phyloP scores from a whole-genome alignment of 2,888 invertebrate genomes.

The Trichogramma dendrolimi region DNA sequence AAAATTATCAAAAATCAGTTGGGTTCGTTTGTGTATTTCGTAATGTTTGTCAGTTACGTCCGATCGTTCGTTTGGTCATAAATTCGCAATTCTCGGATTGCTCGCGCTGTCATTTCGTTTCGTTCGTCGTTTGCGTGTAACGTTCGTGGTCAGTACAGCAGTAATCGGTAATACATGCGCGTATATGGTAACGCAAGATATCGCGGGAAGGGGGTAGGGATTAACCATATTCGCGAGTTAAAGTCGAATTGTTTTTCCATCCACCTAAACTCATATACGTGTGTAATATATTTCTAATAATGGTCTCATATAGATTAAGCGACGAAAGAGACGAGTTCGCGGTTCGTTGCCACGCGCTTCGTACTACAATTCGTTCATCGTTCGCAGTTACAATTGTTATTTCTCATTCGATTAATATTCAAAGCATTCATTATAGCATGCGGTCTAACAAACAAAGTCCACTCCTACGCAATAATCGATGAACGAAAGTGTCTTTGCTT shows the following conservation, averaged over 20 bases:
- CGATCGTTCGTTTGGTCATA: no score
- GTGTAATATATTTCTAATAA: neutral
- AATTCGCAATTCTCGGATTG: no score
- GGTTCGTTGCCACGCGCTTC: slow-evolving; percentile 21
- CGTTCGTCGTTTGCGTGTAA: slow-evolving; percentile 10
- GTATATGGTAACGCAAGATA: neutral
- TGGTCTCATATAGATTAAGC: neutral
- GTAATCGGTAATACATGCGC: neutral
- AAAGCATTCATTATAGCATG: no score
- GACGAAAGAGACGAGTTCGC: slow-evolving; percentile 24
- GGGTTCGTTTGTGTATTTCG: neutral
- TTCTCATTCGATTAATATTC: no score
- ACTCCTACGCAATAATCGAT: no score
- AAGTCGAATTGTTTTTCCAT: no score
- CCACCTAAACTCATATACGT: slow-evolving; percentile 9
- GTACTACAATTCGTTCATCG: slow-evolving; percentile 4
- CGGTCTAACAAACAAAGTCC: no score
- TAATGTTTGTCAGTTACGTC: neutral
- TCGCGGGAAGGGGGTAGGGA: neutral
- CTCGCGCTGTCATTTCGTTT: neutral
- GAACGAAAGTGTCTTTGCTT: no score
- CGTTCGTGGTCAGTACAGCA: slow-evolving; percentile 11
- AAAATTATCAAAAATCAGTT: neutral
- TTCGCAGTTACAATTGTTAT: neutral
- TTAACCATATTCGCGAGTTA: no score